phyloP scores from a whole-genome alignment of 2,888 invertebrate genomes.

The Mamestra brassicae region DNA sequence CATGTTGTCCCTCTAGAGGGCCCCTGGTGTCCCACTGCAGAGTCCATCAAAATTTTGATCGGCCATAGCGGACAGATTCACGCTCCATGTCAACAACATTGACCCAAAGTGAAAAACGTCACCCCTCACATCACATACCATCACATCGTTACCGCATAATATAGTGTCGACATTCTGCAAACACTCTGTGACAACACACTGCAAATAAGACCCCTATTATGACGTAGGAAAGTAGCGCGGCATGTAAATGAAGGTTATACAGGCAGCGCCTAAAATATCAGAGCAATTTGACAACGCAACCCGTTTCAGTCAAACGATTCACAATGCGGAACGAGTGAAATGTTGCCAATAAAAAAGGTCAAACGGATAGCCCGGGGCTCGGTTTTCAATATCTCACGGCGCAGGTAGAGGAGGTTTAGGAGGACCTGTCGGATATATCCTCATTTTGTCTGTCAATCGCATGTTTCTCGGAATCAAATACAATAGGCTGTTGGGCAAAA shows the following conservation, averaged over 20 bases:
- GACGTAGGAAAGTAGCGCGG: conserved; percentile 73
- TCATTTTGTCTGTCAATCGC: conserved; percentile 84
- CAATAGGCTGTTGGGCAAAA: conserved; percentile 30
- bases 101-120: conserved; percentile 39
- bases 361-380: conserved; percentile 83
- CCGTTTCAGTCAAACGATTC: conserved; percentile 83
- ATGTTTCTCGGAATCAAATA: conserved; percentile 73
- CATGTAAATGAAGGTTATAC: conserved; percentile 81
- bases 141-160: conserved; percentile 58
- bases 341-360: conserved; percentile 89
- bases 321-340: conserved; percentile 88
- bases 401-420: conserved; percentile 76
- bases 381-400: conserved; percentile 88
- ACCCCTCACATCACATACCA: conserved; percentile 29
- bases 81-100: conserved; percentile 27
- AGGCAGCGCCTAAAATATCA: conserved; percentile 81
- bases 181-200: conserved; percentile 64
- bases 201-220: conserved; percentile 76
- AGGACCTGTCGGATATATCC: conserved; percentile 80
- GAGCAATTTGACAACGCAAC: conserved; percentile 86
- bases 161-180: conserved; percentile 63
- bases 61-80: conserved; percentile 10
- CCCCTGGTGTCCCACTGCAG: background rate
- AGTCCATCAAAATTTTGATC: conserved; percentile 8
- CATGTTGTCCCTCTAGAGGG: background rate